Conservation (phyloP, 2,888 invertebrate species). For the Drosophila pullipes region DNA sequence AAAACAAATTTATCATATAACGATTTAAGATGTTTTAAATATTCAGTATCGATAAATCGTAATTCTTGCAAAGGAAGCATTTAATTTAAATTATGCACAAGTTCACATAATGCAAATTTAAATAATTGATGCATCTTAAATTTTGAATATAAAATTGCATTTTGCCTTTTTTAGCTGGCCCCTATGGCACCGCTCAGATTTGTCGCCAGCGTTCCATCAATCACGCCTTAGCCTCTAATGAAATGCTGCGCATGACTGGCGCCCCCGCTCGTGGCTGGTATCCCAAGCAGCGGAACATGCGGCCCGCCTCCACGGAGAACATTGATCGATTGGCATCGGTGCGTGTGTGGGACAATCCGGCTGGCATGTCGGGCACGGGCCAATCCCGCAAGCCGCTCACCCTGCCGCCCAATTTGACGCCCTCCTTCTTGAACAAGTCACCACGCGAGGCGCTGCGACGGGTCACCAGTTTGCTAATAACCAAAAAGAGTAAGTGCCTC, state of each 20-base stretch:
- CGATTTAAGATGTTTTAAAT: not conserved
- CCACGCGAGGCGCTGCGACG: constrained; percentile 94
- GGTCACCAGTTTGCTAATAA: constrained; percentile 94
- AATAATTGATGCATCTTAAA: not conserved
- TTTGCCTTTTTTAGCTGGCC: constrained; percentile 50
- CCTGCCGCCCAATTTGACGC: constrained; percentile 94
- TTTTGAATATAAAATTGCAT: not conserved
- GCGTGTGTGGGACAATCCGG: constrained; percentile 86
- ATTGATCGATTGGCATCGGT: constrained; percentile 90
- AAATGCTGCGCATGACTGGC: constrained; percentile 91
- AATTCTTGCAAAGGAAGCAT: not conserved
- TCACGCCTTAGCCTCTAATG: constrained; percentile 89
- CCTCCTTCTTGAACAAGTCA: constrained; percentile 95
- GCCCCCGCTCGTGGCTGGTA: constrained; percentile 95
- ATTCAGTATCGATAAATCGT: not conserved
- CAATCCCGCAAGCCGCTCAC: constrained; percentile 91
- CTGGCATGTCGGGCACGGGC: constrained; percentile 86
- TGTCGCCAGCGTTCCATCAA: constrained; percentile 86
- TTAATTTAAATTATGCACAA: not conserved
- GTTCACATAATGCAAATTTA: not conserved
- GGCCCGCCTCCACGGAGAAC: constrained; percentile 94
- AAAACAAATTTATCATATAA: too few species aligned
- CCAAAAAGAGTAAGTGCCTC: constrained; percentile 88
- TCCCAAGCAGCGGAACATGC: constrained; percentile 89
- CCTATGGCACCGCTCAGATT: constrained; percentile 83